Evolutionary conservation across 2,888 invertebrate genomes (phyloP), one percentile per base, ranked within the genome.

Genomic region (Diploptera punctata): DNA sequence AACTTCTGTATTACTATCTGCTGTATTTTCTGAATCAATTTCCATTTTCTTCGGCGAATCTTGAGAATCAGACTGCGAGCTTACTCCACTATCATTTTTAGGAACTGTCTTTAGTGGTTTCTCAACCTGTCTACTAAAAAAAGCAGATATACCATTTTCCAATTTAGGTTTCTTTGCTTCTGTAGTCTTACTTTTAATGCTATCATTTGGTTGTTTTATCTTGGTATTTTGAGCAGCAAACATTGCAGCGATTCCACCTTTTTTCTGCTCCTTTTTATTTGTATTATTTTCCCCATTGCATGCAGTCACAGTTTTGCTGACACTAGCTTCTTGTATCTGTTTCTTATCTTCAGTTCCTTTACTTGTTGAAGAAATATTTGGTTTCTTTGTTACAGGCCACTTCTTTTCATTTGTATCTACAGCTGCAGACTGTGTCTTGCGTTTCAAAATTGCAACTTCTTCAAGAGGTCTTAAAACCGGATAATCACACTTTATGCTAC

Each of bases 201-300:
- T 10, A 16, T 3, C 16, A 1, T 5, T 38, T 24, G 9, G 16
- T 4, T 44, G 26, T 18, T 47, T 65, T 9, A 71, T 44, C 29
- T 75, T 73, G 13, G 13, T 49, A 13, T 31, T 61, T 44, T 73
- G 68, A 13, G 67, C 62, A 16, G 69, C 65, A 49, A 69, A 61
- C 57, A 60, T 70, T 24, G 73, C 54, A 19, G 57, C 61, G 49
- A 69, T 73, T 31, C 67, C 70, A 7, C 26, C 43, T 26, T 16
- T 43, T 52, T 47, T 33, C 13, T 10, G 2, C n/a, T 47, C 29
- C 18, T 65, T 65, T 24, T 65, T 47, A 7, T 21, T 13, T 2
- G 4, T 24, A 44, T 7, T 26, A 10, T 33, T 33, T 44, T 65
- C 47, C 16, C 5, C 57, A 13, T 52, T 52, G 13, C 21, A 52